Conservation (phyloP, 37 sponge, comb jelly and placozoan genomes). For the Diacarnus erythraeanus region DNA sequence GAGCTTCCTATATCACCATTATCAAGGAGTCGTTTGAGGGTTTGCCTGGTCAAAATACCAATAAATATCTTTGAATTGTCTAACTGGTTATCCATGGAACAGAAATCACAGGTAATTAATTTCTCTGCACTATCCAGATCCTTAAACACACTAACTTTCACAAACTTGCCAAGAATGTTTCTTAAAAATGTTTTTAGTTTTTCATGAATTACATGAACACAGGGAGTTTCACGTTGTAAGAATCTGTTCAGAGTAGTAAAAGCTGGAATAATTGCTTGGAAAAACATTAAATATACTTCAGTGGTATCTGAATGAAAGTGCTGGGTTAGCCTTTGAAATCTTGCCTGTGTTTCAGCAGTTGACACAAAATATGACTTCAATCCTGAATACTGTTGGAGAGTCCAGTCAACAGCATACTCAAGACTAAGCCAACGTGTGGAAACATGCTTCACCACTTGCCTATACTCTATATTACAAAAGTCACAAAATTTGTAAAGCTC, state of each 20-base stretch:
- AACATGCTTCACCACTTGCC: slow-evolving; percentile 53
- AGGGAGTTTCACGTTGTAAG: not conserved
- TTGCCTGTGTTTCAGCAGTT: slow-evolving; percentile 11
- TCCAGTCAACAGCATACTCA: slow-evolving; percentile 21
- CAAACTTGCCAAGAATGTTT: slow-evolving; percentile 26
- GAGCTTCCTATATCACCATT: slow-evolving; percentile 15
- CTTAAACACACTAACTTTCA: slow-evolving; percentile 12
- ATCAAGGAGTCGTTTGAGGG: slow-evolving; percentile 10
- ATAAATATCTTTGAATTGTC: slow-evolving; percentile 8
- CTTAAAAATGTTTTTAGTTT: not conserved
- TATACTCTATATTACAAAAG: slow-evolving; percentile 46
- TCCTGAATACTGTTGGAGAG: slow-evolving; percentile 26
- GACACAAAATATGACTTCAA: slow-evolving; percentile 43
- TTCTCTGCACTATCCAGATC: not conserved
- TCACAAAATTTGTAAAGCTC: slow-evolving; percentile 25
- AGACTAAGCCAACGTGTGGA: slow-evolving; percentile 43
- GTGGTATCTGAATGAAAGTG: not conserved
- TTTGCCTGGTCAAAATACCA: slow-evolving; percentile 33
- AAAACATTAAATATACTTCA: slow-evolving; percentile 16
- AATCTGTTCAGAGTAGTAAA: no score
- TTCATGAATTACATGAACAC: slow-evolving; percentile 2
- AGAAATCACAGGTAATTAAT: slow-evolving; percentile 7
- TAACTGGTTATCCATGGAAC: slow-evolving; percentile 22
- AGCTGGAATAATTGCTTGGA: slow-evolving; percentile 23
- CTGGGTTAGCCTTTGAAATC: slow-evolving; percentile 9